Evolutionary conservation across 2,888 invertebrate species (phyloP).

Genomic region (Ophion obscuratus): DNA sequence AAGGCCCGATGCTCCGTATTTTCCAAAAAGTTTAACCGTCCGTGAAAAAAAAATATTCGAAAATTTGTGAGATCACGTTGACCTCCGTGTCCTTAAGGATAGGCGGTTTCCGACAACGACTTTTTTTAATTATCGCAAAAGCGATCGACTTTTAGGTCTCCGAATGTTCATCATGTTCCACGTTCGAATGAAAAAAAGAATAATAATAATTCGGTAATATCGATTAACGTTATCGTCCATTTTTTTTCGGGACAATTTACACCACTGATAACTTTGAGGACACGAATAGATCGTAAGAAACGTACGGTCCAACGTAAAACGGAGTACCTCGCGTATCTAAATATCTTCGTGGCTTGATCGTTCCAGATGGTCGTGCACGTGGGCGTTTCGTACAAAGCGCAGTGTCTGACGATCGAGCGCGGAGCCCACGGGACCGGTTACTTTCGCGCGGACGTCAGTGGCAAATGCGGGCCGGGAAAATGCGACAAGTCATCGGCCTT

Average conservation of each 20-base stretch:
- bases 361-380: constrained; percentile 92
- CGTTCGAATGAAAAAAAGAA: too few relatives aligned
- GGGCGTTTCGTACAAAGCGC: constrained; percentile 89
- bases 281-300: background rate
- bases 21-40: too few relatives aligned
- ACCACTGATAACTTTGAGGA: background rate
- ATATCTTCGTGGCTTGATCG: constrained; percentile 65
- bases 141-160: too few relatives aligned
- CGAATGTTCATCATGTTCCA: too few relatives aligned
- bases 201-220: too few relatives aligned
- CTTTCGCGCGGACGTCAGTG: constrained; percentile 83
- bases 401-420: constrained; percentile 89
- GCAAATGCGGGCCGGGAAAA: constrained; percentile 84
- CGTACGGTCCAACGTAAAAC: background rate
- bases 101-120: too few relatives aligned
- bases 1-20: too few relatives aligned
- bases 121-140: too few relatives aligned
- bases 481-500: constrained; percentile 72
- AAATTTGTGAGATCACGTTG: too few relatives aligned
- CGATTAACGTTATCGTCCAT: too few relatives aligned
- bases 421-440: constrained; percentile 88
- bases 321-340: background rate
- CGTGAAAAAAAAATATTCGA: too few relatives aligned
- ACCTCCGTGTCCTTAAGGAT: too few relatives aligned
- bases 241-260: background rate